Percentiles rank a stretch among this genome's conserved stretches.
phyloP scores from a whole-genome alignment of 2,797 vertebrate genomes.

The Trichosurus vulpecula region DNA sequence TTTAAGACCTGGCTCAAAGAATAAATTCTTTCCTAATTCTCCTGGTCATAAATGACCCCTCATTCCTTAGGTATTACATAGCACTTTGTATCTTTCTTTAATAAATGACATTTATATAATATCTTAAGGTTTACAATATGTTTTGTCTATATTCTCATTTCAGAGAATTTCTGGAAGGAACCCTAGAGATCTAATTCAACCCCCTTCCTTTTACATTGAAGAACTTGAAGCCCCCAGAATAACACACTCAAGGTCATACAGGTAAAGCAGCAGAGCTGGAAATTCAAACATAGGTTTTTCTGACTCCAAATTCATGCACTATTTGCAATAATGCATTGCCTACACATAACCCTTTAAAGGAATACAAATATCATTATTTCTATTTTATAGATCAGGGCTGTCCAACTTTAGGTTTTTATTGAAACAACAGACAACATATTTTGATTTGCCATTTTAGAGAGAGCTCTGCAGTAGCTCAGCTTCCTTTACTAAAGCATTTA shows the following conservation, averaged over 20 bases:
- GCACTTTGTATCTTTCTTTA: neutral
- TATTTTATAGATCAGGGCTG: too few species aligned
- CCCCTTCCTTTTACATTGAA: neutral
- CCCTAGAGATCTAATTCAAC: neutral
- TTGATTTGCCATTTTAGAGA: too few species aligned
- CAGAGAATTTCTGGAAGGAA: neutral
- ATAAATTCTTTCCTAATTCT: neutral
- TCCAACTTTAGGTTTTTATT: too few species aligned
- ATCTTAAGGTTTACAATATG: neutral
- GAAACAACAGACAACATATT: too few species aligned
- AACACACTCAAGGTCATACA: neutral
- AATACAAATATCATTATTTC: neutral
- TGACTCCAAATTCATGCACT: neutral
- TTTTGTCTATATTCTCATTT: neutral
- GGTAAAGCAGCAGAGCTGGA: neutral
- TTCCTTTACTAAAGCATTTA: too few species aligned
- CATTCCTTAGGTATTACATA: neutral
- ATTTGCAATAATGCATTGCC: neutral
- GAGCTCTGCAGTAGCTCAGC: too few species aligned
- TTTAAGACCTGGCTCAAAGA: neutral
- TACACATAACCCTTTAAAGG: neutral
- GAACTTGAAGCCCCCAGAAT: neutral
- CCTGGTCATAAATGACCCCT: neutral
- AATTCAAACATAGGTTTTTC: neutral
- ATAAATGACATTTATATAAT: neutral